These are phyloP conservation scores for Ceratitis capitata DNA, from an alignment of 1,140 invertebrate genomes.

Conservation along the genomic window DNA sequence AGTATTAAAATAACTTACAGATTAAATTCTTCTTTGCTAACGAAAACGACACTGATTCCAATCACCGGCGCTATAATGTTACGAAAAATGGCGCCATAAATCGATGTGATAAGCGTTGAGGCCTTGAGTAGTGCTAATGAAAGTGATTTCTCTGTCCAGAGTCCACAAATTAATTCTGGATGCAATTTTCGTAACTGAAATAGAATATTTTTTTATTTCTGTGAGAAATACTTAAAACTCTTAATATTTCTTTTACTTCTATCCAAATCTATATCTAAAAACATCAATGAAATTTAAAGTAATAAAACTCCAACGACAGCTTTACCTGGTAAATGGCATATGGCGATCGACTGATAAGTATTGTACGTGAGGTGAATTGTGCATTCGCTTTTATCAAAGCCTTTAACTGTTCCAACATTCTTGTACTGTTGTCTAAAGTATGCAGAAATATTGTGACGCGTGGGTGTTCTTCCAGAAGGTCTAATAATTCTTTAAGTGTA, in stretches of 20 bases:
- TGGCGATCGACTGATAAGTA: slow-evolving; percentile 60
- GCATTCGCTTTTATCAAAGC: slow-evolving; percentile 52
- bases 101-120: slow-evolving; percentile 61
- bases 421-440: slow-evolving; percentile 56
- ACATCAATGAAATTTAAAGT: too few relatives aligned
- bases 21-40: slow-evolving; percentile 64
- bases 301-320: too few relatives aligned
- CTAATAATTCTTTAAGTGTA: slow-evolving; percentile 53
- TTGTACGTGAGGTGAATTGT: slow-evolving; percentile 53
- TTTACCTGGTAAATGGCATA: slow-evolving; percentile 60
- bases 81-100: slow-evolving; percentile 61
- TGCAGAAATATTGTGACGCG: slow-evolving; percentile 55
- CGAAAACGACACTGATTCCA: slow-evolving; percentile 63
- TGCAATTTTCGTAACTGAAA: slow-evolving; percentile 57
- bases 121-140: slow-evolving; percentile 57
- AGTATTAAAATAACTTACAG: slow-evolving; percentile 49
- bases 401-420: slow-evolving; percentile 57
- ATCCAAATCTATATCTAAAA: too few relatives aligned
- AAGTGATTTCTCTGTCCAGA: slow-evolving; percentile 62
- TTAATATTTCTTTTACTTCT: too few relatives aligned
- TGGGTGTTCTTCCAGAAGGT: slow-evolving; percentile 53
- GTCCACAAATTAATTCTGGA: slow-evolving; percentile 61
- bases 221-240: too few relatives aligned
- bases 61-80: slow-evolving; percentile 64
- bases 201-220: too few relatives aligned